A percentile compares a stretch with the other conserved stretches of the same genome.
Evolutionary conservation across 53 echinoderm and acorn worm species (phyloP).

Genomic region (Luidia sarsii): DNA sequence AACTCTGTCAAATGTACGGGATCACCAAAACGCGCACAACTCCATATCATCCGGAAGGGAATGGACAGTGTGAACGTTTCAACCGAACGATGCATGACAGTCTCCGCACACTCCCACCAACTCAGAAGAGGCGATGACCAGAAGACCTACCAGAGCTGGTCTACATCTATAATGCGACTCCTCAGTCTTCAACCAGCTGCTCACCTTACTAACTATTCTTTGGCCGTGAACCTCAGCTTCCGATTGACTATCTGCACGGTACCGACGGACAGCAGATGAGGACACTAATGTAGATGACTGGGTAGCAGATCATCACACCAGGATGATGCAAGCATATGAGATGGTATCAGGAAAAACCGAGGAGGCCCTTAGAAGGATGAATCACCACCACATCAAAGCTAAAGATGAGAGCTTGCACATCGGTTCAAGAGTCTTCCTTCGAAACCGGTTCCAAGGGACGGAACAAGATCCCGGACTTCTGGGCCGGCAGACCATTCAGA

Average conservation of each 20-base stretch:
- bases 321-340: neutral
- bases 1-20: conserved; percentile 55
- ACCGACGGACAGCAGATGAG: neutral
- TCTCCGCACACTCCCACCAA: neutral
- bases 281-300: neutral
- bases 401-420: conserved; percentile 8
- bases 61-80: too few relatives aligned
- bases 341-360: neutral
- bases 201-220: conserved; percentile 12
- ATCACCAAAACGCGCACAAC: conserved; percentile 40
- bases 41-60: too few relatives aligned
- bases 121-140: neutral
- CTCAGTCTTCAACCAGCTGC: neutral
- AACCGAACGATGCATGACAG: too few relatives aligned
- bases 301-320: neutral
- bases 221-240: neutral
- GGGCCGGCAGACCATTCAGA: conserved; percentile 47
- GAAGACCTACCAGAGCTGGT: neutral
- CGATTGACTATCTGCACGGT: neutral
- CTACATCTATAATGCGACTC: neutral
- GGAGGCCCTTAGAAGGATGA: conserved; percentile 9
- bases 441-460: neutral
- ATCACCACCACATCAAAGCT: neutral
- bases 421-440: conserved; percentile 41
- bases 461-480: conserved; percentile 57